A percentile compares a stretch with the other conserved stretches of the same genome.
phyloP scores from a whole-genome alignment of 2,888 invertebrate genomes.

The Alloplasta piceator region DNA sequence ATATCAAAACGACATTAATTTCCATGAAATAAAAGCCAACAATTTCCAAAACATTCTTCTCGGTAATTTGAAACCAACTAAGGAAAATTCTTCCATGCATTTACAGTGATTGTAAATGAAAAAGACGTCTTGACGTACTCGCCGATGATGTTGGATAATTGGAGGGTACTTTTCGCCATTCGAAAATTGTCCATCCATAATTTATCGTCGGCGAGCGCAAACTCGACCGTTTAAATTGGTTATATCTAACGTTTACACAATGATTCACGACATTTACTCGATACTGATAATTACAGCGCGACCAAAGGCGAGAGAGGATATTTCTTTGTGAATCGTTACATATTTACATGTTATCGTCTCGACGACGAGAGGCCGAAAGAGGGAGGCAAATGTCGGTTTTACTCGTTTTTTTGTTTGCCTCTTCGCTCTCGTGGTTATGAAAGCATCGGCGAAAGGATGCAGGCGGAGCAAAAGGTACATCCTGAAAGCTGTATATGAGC shows the following conservation, averaged over 20 bases:
- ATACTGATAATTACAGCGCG: conserved; percentile 43
- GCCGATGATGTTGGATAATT: no score
- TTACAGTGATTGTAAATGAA: no score
- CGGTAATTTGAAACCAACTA: no score
- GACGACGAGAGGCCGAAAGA: neutral
- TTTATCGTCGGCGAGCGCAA: no score
- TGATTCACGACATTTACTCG: conserved; percentile 26
- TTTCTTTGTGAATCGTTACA: conserved; percentile 39
- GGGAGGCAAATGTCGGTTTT: conserved; percentile 49
- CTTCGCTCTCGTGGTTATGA: conserved; percentile 32
- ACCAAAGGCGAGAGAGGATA: conserved; percentile 26
- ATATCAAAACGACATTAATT: no score
- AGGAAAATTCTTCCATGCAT: no score
- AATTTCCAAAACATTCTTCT: no score
- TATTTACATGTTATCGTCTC: conserved; percentile 38
- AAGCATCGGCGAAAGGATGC: conserved; percentile 58
- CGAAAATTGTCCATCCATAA: no score
- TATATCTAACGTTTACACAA: neutral
- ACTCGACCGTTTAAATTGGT: no score
- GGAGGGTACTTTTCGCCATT: no score
- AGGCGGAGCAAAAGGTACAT: conserved; percentile 37
- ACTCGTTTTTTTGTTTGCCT: conserved; percentile 1
- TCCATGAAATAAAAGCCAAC: no score
- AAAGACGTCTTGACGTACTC: no score
- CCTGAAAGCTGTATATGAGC: conserved; percentile 35